phyloP scores from a whole-genome alignment of 2,113 vertebrate species.

The Platysternon megacephalum region DNA sequence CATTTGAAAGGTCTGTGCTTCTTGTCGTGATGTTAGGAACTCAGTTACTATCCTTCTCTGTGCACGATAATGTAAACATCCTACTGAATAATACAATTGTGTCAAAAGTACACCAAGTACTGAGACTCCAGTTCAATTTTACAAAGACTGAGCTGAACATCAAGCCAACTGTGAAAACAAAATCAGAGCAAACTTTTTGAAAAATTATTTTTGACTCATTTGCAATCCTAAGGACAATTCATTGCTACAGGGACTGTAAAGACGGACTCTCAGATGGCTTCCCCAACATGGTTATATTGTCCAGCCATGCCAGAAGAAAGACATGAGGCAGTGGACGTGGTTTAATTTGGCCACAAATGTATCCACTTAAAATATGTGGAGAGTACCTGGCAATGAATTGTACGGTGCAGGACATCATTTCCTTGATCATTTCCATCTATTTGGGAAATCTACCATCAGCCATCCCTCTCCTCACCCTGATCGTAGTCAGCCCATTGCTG shows the following conservation, averaged over 20 bases:
- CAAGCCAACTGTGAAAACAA: not conserved
- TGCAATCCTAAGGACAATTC: not conserved
- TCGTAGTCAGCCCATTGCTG: not conserved
- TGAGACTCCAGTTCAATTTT: conserved; percentile 7
- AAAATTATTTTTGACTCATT: conserved; percentile 48
- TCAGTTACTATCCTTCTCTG: not conserved
- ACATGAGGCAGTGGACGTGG: not conserved
- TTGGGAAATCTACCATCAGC: not conserved
- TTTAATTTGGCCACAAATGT: not conserved
- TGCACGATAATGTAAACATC: not conserved
- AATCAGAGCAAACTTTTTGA: conserved; percentile 34
- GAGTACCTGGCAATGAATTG: not conserved
- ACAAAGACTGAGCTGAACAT: conserved; percentile 12
- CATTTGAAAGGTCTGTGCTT: not conserved
- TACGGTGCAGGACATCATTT: not conserved
- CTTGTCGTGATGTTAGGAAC: not conserved
- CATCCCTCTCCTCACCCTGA: not conserved
- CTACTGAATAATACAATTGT: not conserved
- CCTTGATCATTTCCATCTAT: not conserved
- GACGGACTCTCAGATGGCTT: not conserved
- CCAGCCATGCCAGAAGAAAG: not conserved
- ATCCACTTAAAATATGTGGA: not conserved
- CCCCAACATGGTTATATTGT: not conserved
- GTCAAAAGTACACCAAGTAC: conserved; percentile 6
- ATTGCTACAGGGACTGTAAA: conserved; percentile 2